phyloP scores from a whole-genome alignment of 2,113 vertebrate genomes.

The Ammodytes dubius region DNA sequence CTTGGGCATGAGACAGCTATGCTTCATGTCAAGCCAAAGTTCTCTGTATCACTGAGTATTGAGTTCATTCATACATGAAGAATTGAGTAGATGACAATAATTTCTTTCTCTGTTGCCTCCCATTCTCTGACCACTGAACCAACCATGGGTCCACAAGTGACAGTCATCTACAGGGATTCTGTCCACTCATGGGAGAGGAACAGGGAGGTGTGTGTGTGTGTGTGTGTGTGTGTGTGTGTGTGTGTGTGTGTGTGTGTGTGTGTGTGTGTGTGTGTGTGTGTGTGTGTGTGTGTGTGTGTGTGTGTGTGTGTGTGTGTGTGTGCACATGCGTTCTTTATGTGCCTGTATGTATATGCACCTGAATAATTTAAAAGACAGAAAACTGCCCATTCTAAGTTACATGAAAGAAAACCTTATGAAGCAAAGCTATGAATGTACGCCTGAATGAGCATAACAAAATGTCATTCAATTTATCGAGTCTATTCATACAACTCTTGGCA shows the following conservation, averaged over 20 bases:
- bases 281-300: constrained; percentile 7
- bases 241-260: constrained; percentile 4
- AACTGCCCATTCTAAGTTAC: constrained; percentile 54
- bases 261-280: constrained; percentile 3
- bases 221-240: constrained; percentile 10
- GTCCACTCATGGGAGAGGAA: not conserved
- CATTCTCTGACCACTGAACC: constrained; percentile 64
- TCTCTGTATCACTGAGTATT: constrained; percentile 40
- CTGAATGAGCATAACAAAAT: constrained; percentile 35
- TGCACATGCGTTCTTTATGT: not conserved
- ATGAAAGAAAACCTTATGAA: constrained; percentile 46
- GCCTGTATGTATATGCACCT: constrained; percentile 26
- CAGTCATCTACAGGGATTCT: constrained; percentile 58
- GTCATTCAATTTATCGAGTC: constrained; percentile 46
- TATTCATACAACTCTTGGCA: constrained; percentile 27
- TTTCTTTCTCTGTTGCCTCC: constrained; percentile 64
- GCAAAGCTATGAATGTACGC: constrained; percentile 8
- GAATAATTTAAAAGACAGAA: constrained; percentile 65
- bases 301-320: constrained; percentile 10
- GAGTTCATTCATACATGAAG: constrained; percentile 66
- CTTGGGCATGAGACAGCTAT: constrained; percentile 14
- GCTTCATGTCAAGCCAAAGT: constrained; percentile 32
- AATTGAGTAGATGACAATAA: constrained; percentile 71
- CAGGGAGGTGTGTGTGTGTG: not conserved
- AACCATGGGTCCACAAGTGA: constrained; percentile 55